Evolutionary conservation across 2,113 vertebrate genomes (phyloP).

Genomic region (Tenebrosternarchus preto): DNA sequence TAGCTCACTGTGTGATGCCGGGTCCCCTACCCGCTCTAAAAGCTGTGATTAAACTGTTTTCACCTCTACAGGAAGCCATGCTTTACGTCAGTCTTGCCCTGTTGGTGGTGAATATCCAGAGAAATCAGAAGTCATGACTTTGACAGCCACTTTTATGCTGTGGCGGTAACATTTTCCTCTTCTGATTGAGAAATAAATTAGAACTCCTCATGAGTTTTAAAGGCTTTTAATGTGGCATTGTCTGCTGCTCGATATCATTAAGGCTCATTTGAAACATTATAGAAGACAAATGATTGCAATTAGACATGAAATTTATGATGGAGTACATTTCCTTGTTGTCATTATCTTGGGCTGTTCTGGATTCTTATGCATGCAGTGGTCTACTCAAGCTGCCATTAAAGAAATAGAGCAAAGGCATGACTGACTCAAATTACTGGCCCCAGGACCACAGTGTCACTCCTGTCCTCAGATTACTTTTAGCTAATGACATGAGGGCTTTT

Average conservation of each 20-base stretch:
- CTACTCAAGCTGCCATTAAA: constrained; percentile 24
- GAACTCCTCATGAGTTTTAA: constrained; percentile 48
- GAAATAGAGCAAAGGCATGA: constrained; percentile 27
- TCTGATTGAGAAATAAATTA: constrained; percentile 52
- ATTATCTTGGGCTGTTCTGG: constrained; percentile 26
- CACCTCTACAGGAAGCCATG: constrained; percentile 48
- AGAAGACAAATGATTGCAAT: constrained; percentile 53
- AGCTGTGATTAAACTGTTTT: constrained; percentile 54
- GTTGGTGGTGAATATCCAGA: constrained; percentile 47
- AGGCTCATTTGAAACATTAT: constrained; percentile 47
- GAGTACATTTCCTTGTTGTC: constrained; percentile 43
- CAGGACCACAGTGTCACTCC: constrained; percentile 14
- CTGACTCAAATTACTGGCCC: constrained; percentile 3
- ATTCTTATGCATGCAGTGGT: constrained; percentile 27
- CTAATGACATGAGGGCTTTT: constrained; percentile 32
- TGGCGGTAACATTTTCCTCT: constrained; percentile 34
- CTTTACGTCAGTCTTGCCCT: constrained; percentile 32
- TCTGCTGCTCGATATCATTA: constrained; percentile 52
- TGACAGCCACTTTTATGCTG: constrained; percentile 40
- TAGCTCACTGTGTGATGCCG: constrained; percentile 48
- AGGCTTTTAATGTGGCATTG: constrained; percentile 53
- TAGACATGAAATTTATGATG: constrained; percentile 48
- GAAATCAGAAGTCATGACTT: constrained; percentile 51
- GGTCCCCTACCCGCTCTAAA: constrained; percentile 45
- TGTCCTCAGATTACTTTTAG: constrained; percentile 14